These are phyloP conservation scores for Nebria brevicollis DNA, from an alignment of 2,888 invertebrate species.

Conservation along the genomic window DNA sequence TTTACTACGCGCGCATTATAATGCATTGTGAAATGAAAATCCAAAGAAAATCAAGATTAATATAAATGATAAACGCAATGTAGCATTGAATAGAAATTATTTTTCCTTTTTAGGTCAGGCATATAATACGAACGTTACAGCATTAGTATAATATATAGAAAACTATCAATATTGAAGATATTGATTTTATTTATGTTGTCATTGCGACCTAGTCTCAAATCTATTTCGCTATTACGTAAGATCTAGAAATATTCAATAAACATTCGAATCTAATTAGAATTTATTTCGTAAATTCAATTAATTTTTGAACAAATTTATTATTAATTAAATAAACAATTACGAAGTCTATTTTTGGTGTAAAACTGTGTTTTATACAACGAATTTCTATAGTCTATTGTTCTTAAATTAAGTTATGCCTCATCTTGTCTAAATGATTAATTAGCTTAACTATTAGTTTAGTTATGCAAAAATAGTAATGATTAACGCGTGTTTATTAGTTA, in stretches of 20 bases:
- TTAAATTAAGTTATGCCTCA: too few species aligned
- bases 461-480: too few species aligned
- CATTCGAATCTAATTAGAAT: too few species aligned
- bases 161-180: not conserved
- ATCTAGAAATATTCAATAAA: not conserved
- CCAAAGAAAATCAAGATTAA: not conserved
- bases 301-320: too few species aligned
- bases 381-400: too few species aligned
- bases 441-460: too few species aligned
- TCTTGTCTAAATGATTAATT: too few species aligned
- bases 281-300: too few species aligned
- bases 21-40: not conserved
- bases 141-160: not conserved
- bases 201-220: not conserved
- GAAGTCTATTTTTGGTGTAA: too few species aligned
- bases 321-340: too few species aligned
- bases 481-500: too few species aligned
- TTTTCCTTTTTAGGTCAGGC: not conserved
- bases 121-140: not conserved
- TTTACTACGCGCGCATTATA: not conserved
- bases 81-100: not conserved
- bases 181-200: not conserved
- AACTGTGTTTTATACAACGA: too few species aligned
- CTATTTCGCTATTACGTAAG: not conserved
- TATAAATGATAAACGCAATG: not conserved